These are phyloP conservation scores for Noctua janthe DNA, from an alignment of 2,888 invertebrate species.

Conservation along the genomic window DNA sequence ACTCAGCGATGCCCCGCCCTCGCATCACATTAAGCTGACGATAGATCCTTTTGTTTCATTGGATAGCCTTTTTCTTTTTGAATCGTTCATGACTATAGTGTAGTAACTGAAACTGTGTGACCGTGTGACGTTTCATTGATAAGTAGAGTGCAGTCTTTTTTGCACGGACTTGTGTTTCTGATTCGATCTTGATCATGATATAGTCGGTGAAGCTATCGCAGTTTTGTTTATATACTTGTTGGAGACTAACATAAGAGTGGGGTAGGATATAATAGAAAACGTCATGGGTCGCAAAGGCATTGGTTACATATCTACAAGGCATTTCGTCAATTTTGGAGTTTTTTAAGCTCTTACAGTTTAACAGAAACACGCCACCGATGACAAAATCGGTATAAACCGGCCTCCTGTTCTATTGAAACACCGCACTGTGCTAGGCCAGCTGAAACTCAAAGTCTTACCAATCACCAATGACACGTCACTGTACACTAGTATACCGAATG, in stretches of 20 bases:
- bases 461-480: too few relatives aligned
- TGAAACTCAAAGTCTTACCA: not conserved
- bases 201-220: not conserved
- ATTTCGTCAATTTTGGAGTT: not conserved
- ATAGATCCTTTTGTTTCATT: constrained; percentile 29
- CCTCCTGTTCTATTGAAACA: not conserved
- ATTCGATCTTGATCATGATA: not conserved
- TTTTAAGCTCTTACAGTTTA: not conserved
- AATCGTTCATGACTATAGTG: constrained; percentile 1
- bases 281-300: not conserved
- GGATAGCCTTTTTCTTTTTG: not conserved
- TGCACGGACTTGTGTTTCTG: not conserved
- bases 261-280: not conserved
- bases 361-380: not conserved
- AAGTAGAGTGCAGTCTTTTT: not conserved
- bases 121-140: not conserved
- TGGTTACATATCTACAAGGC: not conserved
- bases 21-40: constrained; percentile 1
- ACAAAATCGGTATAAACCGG: not conserved
- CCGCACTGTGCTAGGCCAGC: not conserved
- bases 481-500: not conserved
- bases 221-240: not conserved
- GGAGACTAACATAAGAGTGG: not conserved
- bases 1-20: constrained; percentile 39
- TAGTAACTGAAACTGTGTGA: not conserved